Evolutionary conservation across 2,113 vertebrate species (phyloP), one percentile per base, ranked within the genome.

Genomic region (Rana temporaria): DNA sequence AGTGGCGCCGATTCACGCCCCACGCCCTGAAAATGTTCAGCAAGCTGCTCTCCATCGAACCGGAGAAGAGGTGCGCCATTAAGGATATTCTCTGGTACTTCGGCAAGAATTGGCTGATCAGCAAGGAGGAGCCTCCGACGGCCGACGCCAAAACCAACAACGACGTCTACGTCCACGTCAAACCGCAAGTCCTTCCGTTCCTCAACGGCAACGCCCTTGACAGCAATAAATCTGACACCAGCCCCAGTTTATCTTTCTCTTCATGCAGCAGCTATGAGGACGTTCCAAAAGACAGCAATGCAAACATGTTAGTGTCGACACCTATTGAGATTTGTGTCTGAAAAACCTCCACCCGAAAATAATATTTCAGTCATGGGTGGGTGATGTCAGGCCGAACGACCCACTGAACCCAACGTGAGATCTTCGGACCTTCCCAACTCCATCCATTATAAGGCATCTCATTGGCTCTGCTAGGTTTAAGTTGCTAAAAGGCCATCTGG

Each of bases 311-410:
- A 42, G 94, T 93, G 74, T 89, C 94, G 1, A 94, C 94, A 1
- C 92, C 94, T 30, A 95, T 95, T 2, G 94, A 95, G 84, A 95
- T 95, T 80, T 95, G 94, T 11, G 94, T 95, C 62, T 95, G 70
- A 82, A 65, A 73, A 9, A 5, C 8, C 52, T 8, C 22, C 42
- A 8, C 34, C 5, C 34, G n/a, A 8, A 38, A 5, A 38, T 38
- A 5, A 8, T 38, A 48, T 11, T 48, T 48, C 42, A 12, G 42
- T 12, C 0, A 48, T 12, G 42, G 42, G 9, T 12, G 42, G 42
- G 1, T 48, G 42, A 12, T 2, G 42, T 48, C 42, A 11, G 42
- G 42, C 42, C 12, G 9, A 48, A 48, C 1, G 42, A 48, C 8
- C 42, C 9, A 8, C 42, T 48, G 42, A 48, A 30, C 26, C 26